These are phyloP conservation scores for Clarias pachynema DNA, from an alignment of 2,797 vertebrate genomes.

Conservation along the genomic window DNA sequence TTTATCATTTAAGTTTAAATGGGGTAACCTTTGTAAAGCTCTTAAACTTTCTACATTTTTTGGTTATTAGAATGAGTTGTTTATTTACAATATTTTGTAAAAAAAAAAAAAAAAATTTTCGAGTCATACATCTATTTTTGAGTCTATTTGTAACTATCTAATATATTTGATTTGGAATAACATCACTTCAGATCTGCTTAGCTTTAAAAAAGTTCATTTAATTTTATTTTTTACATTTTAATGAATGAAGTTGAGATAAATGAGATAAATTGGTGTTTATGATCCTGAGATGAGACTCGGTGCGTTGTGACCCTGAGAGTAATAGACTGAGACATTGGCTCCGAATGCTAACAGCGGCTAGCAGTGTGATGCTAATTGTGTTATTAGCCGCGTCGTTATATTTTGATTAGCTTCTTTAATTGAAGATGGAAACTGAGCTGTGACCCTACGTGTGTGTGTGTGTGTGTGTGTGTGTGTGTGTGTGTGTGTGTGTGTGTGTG, in stretches of 20 bases:
- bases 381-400: background rate
- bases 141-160: background rate
- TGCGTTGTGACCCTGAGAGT: background rate
- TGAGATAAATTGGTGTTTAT: background rate
- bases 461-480: background rate
- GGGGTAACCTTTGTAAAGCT: background rate
- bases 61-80: background rate
- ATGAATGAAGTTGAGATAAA: too few relatives aligned
- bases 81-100: background rate
- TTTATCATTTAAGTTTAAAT: background rate
- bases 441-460: background rate
- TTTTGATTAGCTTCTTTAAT: background rate
- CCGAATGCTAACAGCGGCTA: background rate
- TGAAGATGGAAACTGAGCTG: background rate
- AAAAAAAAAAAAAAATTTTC: background rate
- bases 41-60: background rate
- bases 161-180: background rate
- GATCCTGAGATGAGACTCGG: background rate
- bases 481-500: conserved; percentile 27
- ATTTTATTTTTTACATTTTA: too few relatives aligned
- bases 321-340: background rate
- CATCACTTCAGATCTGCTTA: background rate
- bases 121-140: too few relatives aligned
- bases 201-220: background rate
- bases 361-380: conserved; percentile 10